These are phyloP conservation scores for Nyctalus aviator DNA, from an alignment of 2,797 vertebrate genomes.

Conservation along the genomic window DNA sequence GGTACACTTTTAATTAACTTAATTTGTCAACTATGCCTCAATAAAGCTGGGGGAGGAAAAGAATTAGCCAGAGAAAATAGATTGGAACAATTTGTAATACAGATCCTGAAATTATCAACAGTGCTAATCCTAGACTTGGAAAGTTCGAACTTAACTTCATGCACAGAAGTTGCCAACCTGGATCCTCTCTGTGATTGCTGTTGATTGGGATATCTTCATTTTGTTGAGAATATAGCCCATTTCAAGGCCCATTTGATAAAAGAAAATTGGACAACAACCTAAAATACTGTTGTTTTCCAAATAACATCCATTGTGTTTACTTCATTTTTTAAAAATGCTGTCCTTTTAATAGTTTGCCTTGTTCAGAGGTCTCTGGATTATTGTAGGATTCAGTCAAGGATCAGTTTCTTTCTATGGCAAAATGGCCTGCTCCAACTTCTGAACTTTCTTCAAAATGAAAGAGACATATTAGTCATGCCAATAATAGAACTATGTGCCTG, in stretches of 20 bases:
- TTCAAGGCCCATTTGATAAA: neutral
- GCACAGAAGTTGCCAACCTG: neutral
- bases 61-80: neutral
- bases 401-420: neutral
- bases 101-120: neutral
- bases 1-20: neutral
- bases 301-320: neutral
- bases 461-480: neutral
- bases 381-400: neutral
- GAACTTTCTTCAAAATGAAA: conserved; percentile 1
- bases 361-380: neutral
- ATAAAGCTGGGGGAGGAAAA: neutral
- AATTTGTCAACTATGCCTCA: neutral
- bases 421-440: neutral
- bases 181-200: neutral
- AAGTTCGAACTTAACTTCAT: neutral
- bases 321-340: neutral
- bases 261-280: neutral
- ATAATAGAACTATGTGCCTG: neutral
- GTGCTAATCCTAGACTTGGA: neutral
- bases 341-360: neutral
- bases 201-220: neutral
- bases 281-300: neutral
- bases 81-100: neutral
- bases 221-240: neutral